phyloP scores from a whole-genome alignment of 2,888 invertebrate genomes.

The Aplocera efformata region DNA sequence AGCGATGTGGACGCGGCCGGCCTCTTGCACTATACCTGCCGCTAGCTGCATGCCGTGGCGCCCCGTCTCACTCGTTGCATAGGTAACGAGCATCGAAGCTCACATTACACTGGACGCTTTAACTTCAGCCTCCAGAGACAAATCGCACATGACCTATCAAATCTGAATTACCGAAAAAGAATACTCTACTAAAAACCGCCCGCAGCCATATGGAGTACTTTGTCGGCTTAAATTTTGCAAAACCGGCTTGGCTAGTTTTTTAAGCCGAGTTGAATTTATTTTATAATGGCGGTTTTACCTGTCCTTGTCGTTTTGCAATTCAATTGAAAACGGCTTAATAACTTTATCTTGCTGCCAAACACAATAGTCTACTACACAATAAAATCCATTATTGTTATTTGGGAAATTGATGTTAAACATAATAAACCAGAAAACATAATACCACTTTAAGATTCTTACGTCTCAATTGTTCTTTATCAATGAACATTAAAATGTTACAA shows the following conservation, averaged over 20 bases:
- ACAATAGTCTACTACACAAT: neutral
- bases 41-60: constrained; percentile 1
- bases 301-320: neutral
- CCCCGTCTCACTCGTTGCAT: constrained; percentile 34
- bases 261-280: too few species aligned
- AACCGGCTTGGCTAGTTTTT: constrained; percentile 10
- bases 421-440: constrained; percentile 5
- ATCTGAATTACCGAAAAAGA: constrained; percentile 26
- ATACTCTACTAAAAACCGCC: constrained; percentile 17
- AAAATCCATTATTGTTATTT: constrained; percentile 4
- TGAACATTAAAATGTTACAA: constrained; percentile 8
- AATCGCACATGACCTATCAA: constrained; percentile 24
- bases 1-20: constrained; percentile 42
- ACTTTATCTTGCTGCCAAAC: constrained; percentile 1
- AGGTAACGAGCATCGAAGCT: constrained; percentile 30
- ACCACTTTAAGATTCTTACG: constrained; percentile 3
- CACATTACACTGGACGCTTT: constrained; percentile 23
- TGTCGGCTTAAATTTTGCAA: constrained; percentile 13
- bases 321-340: too few species aligned
- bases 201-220: constrained; percentile 11
- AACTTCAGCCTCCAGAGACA: constrained; percentile 9
- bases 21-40: constrained; percentile 33
- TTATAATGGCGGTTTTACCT: too few species aligned
- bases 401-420: too few species aligned
- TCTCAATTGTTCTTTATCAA: neutral